phyloP scores from a whole-genome alignment of 2,888 invertebrate genomes.

The Ichneumon xanthorius region DNA sequence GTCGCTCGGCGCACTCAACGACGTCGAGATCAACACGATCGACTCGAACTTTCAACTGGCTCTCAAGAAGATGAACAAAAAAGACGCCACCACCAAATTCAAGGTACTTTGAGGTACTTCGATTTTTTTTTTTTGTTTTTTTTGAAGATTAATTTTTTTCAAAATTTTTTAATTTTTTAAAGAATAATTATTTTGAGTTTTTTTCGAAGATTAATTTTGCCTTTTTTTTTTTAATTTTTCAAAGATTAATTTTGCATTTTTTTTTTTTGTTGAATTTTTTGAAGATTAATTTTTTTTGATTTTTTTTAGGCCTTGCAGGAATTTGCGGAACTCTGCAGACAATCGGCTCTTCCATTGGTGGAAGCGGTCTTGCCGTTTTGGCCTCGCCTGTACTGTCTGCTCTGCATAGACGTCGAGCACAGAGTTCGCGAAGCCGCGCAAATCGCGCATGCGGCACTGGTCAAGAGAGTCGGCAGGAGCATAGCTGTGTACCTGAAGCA shows the following conservation, averaged over 20 bases:
- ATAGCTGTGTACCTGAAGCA: constrained; percentile 92
- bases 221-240: constrained; percentile 4
- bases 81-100: constrained; percentile 94
- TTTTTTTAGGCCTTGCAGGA: constrained; percentile 91
- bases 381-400: constrained; percentile 91
- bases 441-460: constrained; percentile 90
- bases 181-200: constrained; percentile 37
- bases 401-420: constrained; percentile 93
- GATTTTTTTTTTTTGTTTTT: constrained; percentile 5
- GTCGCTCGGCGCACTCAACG: constrained; percentile 86
- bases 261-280: too few relatives aligned
- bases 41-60: constrained; percentile 92
- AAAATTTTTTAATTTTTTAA: constrained; percentile 5
- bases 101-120: constrained; percentile 87
- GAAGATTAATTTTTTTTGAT: constrained; percentile 37
- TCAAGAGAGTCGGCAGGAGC: constrained; percentile 89
- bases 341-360: constrained; percentile 88
- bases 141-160: background rate
- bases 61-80: constrained; percentile 95
- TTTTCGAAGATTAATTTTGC: constrained; percentile 34
- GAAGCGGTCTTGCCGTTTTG: constrained; percentile 92
- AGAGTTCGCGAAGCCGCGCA: constrained; percentile 93
- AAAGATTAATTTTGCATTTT: too few relatives aligned
- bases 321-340: constrained; percentile 89
- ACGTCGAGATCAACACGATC: constrained; percentile 88